A percentile compares a stretch with the other conserved stretches of the same genome.
Conservation (phyloP, 2,888 invertebrate species). For the Chrysotoxum bicinctum region DNA sequence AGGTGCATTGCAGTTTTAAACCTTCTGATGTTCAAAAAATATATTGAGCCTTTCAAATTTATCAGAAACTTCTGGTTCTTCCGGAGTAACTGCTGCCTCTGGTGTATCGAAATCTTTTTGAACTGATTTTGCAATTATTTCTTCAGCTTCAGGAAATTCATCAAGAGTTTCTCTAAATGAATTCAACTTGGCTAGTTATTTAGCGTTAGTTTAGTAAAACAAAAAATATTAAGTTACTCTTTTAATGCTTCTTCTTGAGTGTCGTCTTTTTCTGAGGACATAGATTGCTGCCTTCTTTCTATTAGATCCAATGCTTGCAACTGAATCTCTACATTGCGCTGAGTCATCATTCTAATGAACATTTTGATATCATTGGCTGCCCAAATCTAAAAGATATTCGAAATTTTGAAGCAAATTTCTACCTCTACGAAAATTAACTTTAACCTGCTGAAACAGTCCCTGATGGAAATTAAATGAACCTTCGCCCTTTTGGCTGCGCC, state of each 20-base stretch:
- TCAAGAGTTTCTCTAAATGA: constrained; percentile 73
- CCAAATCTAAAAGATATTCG: constrained; percentile 85
- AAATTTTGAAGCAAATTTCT: no score
- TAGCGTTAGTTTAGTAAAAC: neutral
- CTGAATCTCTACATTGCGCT: constrained; percentile 95
- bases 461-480: constrained; percentile 85
- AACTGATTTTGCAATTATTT: constrained; percentile 77
- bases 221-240: constrained; percentile 36
- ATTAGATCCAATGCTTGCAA: constrained; percentile 93
- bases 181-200: neutral
- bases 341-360: constrained; percentile 95
- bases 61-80: constrained; percentile 76
- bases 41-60: constrained; percentile 81
- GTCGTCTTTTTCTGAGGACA: constrained; percentile 73
- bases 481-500: constrained; percentile 78
- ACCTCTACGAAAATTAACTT: neutral
- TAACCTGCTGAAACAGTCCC: constrained; percentile 84
- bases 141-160: constrained; percentile 75
- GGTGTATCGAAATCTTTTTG: constrained; percentile 77
- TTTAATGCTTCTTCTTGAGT: constrained; percentile 75
- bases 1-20: constrained; percentile 13
- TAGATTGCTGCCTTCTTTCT: constrained; percentile 86
- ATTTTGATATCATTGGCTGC: constrained; percentile 95
- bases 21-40: constrained; percentile 79
- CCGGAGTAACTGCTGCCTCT: constrained; percentile 78